A percentile compares a stretch with the other conserved stretches of the same genome.
Evolutionary conservation across 2,888 invertebrate genomes (phyloP).

Genomic region (Callinectes sapidus): DNA sequence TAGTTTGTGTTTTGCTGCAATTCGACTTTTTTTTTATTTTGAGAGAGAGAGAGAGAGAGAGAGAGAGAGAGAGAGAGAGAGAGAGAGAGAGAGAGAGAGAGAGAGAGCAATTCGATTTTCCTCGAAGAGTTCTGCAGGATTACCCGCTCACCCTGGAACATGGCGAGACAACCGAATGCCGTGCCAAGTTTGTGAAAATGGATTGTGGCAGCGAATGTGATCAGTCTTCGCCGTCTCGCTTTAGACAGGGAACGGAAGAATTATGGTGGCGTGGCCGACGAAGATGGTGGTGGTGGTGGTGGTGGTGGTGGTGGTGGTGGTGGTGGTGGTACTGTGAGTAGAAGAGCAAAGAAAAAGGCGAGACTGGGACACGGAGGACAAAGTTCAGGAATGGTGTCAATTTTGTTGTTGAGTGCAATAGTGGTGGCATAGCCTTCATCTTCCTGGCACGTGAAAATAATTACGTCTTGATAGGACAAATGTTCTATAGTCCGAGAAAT

Average conservation of each 20-base stretch:
- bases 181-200: slow-evolving; percentile 33
- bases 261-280: background rate
- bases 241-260: background rate
- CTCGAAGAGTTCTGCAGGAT: background rate
- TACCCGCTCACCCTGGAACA: background rate
- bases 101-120: background rate
- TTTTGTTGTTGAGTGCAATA: background rate
- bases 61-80: background rate
- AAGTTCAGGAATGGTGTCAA: background rate
- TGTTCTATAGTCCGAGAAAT: background rate
- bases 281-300: slow-evolving; percentile 24
- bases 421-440: background rate
- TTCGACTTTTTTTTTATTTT: too few relatives aligned
- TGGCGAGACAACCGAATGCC: slow-evolving; percentile 10
- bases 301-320: slow-evolving; percentile 23
- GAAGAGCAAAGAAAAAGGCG: background rate
- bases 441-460: background rate
- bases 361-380: background rate
- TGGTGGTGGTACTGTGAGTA: slow-evolving; percentile 9
- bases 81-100: background rate
- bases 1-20: background rate
- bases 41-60: too few relatives aligned
- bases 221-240: background rate
- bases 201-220: slow-evolving; percentile 23
- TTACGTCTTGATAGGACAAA: background rate